Evolutionary conservation across 2,888 invertebrate genomes (phyloP), one percentile per base, ranked within the genome.

Genomic region (Diaprepes abbreviatus): DNA sequence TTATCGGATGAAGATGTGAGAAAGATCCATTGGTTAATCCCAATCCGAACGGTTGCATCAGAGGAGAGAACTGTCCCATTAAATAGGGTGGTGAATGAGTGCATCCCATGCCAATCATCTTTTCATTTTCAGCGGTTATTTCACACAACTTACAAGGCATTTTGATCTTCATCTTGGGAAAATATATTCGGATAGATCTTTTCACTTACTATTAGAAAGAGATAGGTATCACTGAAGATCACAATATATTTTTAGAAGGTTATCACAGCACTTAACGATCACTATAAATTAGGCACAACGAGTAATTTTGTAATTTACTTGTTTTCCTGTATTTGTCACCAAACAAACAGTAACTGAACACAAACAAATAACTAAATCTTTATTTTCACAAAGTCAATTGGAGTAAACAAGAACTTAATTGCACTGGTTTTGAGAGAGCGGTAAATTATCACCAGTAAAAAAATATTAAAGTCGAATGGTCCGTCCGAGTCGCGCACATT

Each of bases 1-100:
- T 88, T 79, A 89, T 85, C 80, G 89, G 88, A 66, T 86, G 86
- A 78, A 87, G 81, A 40, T 74, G 74, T 79, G 86, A 84, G 74
- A 88, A 84, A 65, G 87, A 85, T 77, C 83, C 83, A 82, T 79
- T 85, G 81, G 78, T 86, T 80, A 84, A 83, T 79, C 83, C 75
- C 66, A 81, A 73, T 24, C 82, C 74, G 36, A 81, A 66, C 19
- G 80, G 77, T 64, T 80, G 79, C 28, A 82, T 74, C 58, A 45
- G 68, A 69, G 48, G 74, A 74, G 69, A 79, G 65, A 70, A 80
- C 77, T 50, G 74, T 74, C 48, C 79, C 77, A 58, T 79, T 54
- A 69, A 78, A 78, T 55, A 79, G 72, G 55, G 78, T 75, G 40
- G 79, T 43, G 79, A 77, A 74, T 84, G 84, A 9, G 82, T 83